Evolutionary conservation across 37 sponge, comb jelly and placozoan genomes (phyloP).

Genomic region (Hexactinellida sp.): DNA sequence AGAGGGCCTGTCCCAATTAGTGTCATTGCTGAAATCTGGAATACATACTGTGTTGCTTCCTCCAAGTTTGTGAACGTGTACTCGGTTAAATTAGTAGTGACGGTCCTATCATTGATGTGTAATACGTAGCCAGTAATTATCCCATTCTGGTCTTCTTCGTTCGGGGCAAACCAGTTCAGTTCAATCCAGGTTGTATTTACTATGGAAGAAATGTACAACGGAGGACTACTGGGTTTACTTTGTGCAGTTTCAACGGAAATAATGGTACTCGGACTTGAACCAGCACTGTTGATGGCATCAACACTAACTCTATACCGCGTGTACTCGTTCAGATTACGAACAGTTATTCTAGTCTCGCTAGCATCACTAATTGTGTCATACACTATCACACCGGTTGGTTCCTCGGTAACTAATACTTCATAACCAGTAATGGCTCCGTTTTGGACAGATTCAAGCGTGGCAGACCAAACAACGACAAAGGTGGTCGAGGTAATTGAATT

Average conservation of each 20-base stretch:
- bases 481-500: not conserved
- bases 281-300: not conserved
- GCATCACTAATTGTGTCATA: not conserved
- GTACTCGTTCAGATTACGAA: not conserved
- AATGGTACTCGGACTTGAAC: not conserved
- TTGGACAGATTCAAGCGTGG: not conserved
- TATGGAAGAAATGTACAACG: not conserved
- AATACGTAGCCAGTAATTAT: constrained; percentile 2
- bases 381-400: not conserved
- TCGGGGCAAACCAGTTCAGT: not conserved
- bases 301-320: not conserved
- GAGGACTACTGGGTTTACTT: not conserved
- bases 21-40: not conserved
- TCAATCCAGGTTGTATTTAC: not conserved
- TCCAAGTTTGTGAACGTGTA: not conserved
- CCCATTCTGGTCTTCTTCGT: not conserved
- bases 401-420: not conserved
- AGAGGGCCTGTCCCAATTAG: not conserved
- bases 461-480: not conserved
- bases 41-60: not conserved
- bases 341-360: not conserved
- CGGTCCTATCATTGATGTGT: not conserved
- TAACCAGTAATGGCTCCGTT: not conserved
- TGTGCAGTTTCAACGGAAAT: not conserved
- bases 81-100: not conserved